Evolutionary conservation across 2,113 vertebrate genomes (phyloP), one percentile per base, ranked within the genome.

Genomic region (Malurus cyaneus): DNA sequence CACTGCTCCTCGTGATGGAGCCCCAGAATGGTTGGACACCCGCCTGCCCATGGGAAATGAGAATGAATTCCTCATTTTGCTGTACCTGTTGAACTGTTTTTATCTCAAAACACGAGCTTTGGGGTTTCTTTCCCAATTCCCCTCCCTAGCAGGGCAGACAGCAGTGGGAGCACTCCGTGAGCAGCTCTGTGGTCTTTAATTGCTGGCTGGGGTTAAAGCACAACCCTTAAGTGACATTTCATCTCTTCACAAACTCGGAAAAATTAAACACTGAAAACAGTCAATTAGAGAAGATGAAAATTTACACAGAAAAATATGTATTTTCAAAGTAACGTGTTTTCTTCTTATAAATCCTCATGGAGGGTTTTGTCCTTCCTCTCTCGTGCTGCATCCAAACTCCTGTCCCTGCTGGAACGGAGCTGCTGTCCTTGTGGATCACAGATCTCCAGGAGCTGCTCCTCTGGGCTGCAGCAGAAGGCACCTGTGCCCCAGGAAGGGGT

Each of bases 31-130:
- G 8, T 41, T 54, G 47, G 11, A 15, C 16, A 14, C 18, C 34
- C 21, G 17, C 57, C 76, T 32, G 42, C 36, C 44, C 25, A 2
- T 3, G 19, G 59, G 29, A 49, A 61, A 4, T 17, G 44, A 31
- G 18, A 31, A 23, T 11, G 5, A 21, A 14, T 16, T 41, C 47
- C 49, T 23, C 7, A 6, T 6, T 41, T 6, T 41, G 24, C 39
- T 69, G 8, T 23, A 32, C 8, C n/a, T 54, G 6, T 4, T 49
- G 23, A 9, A 26, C 14, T 26, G 47, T 31, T 29, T 31, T 20
- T 26, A 13, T 7, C 41, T 42, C 54, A 34, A 11, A 0, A 1
- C 3, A 1, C 9, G 26, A 72, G 9, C 9, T 54, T 18, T 54
- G 54, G 47, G 53, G 11, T 8, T 46, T 53, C n/a, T 47, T 39